phyloP scores from a whole-genome alignment of 1,140 invertebrate species.

The Drosophila setifemur region DNA sequence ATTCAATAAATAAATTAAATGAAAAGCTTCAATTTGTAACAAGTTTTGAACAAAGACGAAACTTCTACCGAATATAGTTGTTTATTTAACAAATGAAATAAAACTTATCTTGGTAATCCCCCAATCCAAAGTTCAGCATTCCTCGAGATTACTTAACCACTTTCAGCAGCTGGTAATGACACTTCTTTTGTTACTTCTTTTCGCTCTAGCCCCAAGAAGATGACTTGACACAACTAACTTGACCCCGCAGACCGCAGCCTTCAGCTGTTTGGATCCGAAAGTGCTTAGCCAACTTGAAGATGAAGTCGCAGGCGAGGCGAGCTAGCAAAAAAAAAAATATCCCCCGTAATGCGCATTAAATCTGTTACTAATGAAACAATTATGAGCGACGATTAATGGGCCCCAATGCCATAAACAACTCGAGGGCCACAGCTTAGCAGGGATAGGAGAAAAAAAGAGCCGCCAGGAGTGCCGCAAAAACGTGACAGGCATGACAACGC shows the following conservation, averaged over 20 bases:
- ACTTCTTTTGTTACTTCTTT: conserved; percentile 27
- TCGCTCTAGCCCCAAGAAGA: background rate
- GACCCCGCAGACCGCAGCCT: conserved; percentile 9
- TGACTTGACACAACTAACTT: conserved; percentile 19
- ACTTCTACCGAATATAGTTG: too few species aligned
- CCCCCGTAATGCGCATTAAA: conserved; percentile 63
- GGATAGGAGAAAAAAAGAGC: background rate
- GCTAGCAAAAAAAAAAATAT: background rate
- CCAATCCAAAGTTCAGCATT: too few species aligned
- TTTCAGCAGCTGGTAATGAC: conserved; percentile 33
- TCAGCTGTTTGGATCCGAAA: conserved; percentile 39
- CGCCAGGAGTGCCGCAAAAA: conserved; percentile 16
- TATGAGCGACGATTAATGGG: conserved; percentile 71
- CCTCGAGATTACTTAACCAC: too few species aligned
- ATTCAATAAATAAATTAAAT: too few species aligned
- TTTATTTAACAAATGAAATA: too few species aligned
- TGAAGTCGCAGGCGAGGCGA: conserved; percentile 35
- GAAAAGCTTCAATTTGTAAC: too few species aligned
- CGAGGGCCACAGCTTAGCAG: conserved; percentile 14
- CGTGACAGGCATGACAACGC: conserved; percentile 67
- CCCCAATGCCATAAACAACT: conserved; percentile 55
- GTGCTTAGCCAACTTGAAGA: conserved; percentile 52
- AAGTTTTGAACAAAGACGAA: too few species aligned
- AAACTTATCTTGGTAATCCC: too few species aligned
- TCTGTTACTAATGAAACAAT: conserved; percentile 79